Evolutionary conservation across 1,140 invertebrate genomes (phyloP).

Genomic region (Homalodisca vitripennis): DNA sequence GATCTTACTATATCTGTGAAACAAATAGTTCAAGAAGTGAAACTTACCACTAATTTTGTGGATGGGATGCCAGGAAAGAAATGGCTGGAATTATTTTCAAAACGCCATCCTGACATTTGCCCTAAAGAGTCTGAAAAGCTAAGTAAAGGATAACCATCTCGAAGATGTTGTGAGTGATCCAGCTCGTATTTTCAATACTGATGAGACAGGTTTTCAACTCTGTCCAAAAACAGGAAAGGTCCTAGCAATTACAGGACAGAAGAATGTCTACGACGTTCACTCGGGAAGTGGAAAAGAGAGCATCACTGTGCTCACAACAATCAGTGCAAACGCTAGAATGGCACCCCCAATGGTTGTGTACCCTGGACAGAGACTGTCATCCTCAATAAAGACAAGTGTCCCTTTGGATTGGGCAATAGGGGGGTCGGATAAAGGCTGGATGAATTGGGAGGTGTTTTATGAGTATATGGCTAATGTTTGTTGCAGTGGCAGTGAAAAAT

Average conservation of each 20-base stretch:
- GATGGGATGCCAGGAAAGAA: too few relatives aligned
- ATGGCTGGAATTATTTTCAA: too few relatives aligned
- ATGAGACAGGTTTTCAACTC: background rate
- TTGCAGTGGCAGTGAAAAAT: too few relatives aligned
- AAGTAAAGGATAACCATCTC: too few relatives aligned
- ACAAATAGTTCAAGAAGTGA: too few relatives aligned
- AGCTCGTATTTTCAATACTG: background rate
- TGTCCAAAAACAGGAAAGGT: background rate
- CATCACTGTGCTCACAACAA: background rate
- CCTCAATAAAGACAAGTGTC: constrained; percentile 40
- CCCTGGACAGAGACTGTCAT: constrained; percentile 32
- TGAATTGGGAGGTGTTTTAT: constrained; percentile 47
- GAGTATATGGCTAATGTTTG: constrained; percentile 49
- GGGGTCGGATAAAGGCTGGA: constrained; percentile 47
- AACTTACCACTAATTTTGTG: too few relatives aligned
- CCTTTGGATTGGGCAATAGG: constrained; percentile 46
- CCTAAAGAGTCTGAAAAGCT: too few relatives aligned
- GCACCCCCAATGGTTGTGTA: background rate
- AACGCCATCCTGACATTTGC: too few relatives aligned
- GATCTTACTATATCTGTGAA: too few relatives aligned
- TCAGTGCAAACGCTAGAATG: background rate
- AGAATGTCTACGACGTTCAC: background rate
- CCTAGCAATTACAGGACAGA: background rate
- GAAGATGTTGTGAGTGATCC: background rate
- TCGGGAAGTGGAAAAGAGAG: background rate